Conservation (phyloP, 2,888 invertebrate species). For the Cyrtodaria siliqua region DNA sequence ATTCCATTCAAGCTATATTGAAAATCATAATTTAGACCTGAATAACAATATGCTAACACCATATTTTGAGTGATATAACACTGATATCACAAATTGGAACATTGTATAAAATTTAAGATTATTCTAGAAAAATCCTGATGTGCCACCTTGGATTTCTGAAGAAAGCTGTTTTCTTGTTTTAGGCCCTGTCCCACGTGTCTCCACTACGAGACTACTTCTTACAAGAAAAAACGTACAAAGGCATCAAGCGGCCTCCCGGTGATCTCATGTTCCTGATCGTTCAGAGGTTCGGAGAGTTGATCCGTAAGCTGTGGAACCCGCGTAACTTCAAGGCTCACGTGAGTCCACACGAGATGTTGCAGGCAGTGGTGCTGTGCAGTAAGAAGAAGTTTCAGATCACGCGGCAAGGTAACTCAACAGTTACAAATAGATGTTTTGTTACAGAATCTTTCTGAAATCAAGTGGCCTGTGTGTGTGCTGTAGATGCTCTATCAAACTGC, state of each 20-base stretch:
- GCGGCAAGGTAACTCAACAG: conserved; percentile 94
- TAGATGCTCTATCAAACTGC: too few relatives aligned
- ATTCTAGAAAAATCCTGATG: too few relatives aligned
- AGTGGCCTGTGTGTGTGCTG: too few relatives aligned
- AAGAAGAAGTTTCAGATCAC: conserved; percentile 99
- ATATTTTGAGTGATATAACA: too few relatives aligned
- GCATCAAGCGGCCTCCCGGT: conserved; percentile 96
- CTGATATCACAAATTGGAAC: too few relatives aligned
- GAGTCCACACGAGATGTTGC: conserved; percentile 99
- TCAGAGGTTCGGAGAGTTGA: conserved; percentile 94
- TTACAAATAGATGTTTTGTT: too few relatives aligned
- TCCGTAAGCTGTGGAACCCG: conserved; percentile 99
- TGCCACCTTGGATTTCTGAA: too few relatives aligned
- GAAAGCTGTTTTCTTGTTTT: conserved; percentile 43
- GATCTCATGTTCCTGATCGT: conserved; percentile 97
- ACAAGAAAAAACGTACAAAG: conserved; percentile 95
- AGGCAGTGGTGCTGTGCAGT: conserved; percentile 98
- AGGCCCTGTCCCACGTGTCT: conserved; percentile 97
- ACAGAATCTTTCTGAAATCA: too few relatives aligned
- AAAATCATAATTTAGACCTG: too few relatives aligned
- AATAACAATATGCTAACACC: too few relatives aligned
- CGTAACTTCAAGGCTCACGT: conserved; percentile 99
- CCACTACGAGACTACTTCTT: conserved; percentile 98
- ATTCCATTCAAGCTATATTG: too few relatives aligned
- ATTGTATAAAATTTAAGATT: too few relatives aligned